These are phyloP conservation scores for Hypolimnas misippus DNA, from an alignment of 2,888 invertebrate genomes.

Conservation along the genomic window DNA sequence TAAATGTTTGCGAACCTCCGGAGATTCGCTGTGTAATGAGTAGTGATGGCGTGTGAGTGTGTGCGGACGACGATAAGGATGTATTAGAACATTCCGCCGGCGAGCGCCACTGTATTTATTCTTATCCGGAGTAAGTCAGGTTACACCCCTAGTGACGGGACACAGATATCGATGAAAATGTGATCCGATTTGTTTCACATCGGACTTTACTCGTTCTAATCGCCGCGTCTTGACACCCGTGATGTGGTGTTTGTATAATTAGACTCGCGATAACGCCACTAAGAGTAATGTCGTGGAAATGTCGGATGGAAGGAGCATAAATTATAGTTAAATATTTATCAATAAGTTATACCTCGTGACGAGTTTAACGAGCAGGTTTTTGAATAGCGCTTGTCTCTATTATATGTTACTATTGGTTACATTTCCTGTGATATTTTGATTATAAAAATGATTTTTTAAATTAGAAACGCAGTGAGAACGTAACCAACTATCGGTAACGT, in stretches of 20 bases:
- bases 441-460: not conserved
- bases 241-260: slow-evolving; percentile 38
- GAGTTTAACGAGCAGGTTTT: slow-evolving; percentile 31
- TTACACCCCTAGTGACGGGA: slow-evolving; percentile 78
- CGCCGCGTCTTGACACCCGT: slow-evolving; percentile 31
- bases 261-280: slow-evolving; percentile 37
- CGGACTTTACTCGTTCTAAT: slow-evolving; percentile 32
- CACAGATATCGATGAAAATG: slow-evolving; percentile 48
- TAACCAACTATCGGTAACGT: no score
- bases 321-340: slow-evolving; percentile 38
- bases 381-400: not conserved
- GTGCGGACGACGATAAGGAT: slow-evolving; percentile 74
- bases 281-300: slow-evolving; percentile 33
- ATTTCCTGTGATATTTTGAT: not conserved
- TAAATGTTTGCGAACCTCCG: slow-evolving; percentile 44
- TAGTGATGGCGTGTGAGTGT: slow-evolving; percentile 51
- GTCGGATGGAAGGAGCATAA: slow-evolving; percentile 28
- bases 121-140: slow-evolving; percentile 82
- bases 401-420: not conserved
- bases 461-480: no score
- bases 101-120: slow-evolving; percentile 80
- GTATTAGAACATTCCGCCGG: slow-evolving; percentile 81
- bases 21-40: slow-evolving; percentile 44
- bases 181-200: slow-evolving; percentile 28
- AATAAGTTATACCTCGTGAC: slow-evolving; percentile 24